Percentiles rank a stretch among this genome's conserved stretches.
Evolutionary conservation across 1,140 invertebrate genomes (phyloP).

Genomic region (Megalopta genalis): DNA sequence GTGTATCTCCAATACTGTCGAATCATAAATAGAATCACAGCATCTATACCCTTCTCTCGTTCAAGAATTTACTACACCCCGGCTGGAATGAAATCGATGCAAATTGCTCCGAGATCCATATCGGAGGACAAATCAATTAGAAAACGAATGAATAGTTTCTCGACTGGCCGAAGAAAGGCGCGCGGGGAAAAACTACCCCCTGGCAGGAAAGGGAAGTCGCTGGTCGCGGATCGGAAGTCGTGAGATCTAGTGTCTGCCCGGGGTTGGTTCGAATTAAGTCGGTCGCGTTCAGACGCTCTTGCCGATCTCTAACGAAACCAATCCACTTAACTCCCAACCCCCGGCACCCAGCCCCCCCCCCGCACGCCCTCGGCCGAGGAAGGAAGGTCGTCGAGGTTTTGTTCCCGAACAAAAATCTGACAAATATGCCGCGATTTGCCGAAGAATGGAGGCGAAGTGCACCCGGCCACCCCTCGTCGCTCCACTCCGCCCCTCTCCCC

Average conservation of each 20-base stretch:
- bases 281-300: conserved; percentile 49
- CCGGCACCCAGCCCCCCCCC: conserved; percentile 20
- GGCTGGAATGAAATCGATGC: no score
- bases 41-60: no score
- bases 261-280: conserved; percentile 53
- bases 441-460: conserved; percentile 72
- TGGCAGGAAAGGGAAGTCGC: background rate
- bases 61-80: no score
- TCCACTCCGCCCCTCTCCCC: no score
- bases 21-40: no score
- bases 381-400: conserved; percentile 69
- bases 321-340: conserved; percentile 73
- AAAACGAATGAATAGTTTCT: background rate
- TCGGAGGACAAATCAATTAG: background rate
- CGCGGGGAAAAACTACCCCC: background rate
- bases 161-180: background rate
- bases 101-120: no score
- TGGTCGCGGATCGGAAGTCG: conserved; percentile 19
- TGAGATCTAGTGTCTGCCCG: conserved; percentile 29
- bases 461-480: conserved; percentile 23
- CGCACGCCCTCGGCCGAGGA: conserved; percentile 27
- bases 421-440: conserved; percentile 79
- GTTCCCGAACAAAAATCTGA: conserved; percentile 79
- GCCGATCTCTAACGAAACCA: conserved; percentile 72
- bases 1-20: no score